Percentiles rank a stretch among this genome's conserved stretches.
Evolutionary conservation across 2,113 vertebrate species (phyloP).

Genomic region (Diphyllodes magnificus): DNA sequence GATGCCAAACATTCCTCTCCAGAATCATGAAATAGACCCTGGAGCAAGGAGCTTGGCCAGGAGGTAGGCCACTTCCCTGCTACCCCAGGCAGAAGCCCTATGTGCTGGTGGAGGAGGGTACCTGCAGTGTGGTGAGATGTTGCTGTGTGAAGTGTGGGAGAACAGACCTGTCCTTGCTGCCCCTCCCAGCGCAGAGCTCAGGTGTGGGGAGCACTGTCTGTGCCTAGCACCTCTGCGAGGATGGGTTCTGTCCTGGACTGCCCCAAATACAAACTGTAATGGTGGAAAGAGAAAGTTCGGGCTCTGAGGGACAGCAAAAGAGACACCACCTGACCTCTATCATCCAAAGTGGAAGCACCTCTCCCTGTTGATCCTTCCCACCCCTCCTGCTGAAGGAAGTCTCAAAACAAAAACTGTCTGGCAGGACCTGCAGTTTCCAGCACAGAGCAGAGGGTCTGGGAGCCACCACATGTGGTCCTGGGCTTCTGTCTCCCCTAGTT

Average conservation of each 20-base stretch:
- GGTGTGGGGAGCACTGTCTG: fast-evolving
- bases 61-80: not conserved
- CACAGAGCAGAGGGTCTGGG: not conserved
- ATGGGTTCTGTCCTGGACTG: not conserved
- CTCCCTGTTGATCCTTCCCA: not conserved
- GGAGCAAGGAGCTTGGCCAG: not conserved
- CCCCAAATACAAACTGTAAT: not conserved
- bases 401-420: not conserved
- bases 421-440: not conserved
- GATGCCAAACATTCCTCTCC: not conserved
- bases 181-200: not conserved
- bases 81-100: not conserved
- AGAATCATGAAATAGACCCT: not conserved
- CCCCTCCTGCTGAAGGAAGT: not conserved
- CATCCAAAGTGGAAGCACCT: not conserved
- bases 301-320: not conserved
- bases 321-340: not conserved
- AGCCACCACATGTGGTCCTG: not conserved
- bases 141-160: not conserved
- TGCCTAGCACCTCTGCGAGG: not conserved
- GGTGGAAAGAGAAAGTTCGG: not conserved
- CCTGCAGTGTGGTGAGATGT: not conserved
- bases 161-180: not conserved
- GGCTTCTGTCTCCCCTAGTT: not conserved
- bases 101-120: not conserved